Conservation (phyloP, 2,888 invertebrate genomes). For the Pterostichus niger region DNA sequence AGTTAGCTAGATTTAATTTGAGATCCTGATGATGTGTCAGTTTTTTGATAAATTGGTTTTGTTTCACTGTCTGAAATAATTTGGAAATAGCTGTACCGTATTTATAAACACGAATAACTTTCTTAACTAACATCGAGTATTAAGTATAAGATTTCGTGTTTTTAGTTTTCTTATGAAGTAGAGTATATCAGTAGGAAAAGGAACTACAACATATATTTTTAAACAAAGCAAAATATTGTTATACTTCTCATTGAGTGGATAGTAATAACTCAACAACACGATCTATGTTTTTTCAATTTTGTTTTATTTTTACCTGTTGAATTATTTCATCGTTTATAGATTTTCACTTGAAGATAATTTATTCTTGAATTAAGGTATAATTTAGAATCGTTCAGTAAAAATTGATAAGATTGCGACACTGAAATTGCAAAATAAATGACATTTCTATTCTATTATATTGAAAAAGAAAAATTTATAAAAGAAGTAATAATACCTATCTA, state of each 20-base stretch:
- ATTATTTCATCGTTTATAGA: neutral
- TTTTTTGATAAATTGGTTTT: slow-evolving; percentile 60
- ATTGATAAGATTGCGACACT: slow-evolving; percentile 12
- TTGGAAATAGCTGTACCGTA: slow-evolving; percentile 32
- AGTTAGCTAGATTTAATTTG: slow-evolving; percentile 52
- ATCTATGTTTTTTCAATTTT: neutral
- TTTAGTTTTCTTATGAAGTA: slow-evolving; percentile 11
- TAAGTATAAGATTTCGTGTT: slow-evolving; percentile 47
- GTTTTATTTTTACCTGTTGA: slow-evolving; percentile 12
- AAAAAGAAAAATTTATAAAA: too few relatives aligned
- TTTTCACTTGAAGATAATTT: slow-evolving; percentile 9
- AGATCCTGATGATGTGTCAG: slow-evolving; percentile 37
- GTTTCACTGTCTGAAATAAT: slow-evolving; percentile 27
- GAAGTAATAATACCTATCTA: too few relatives aligned
- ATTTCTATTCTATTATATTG: neutral
- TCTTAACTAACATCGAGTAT: slow-evolving; percentile 14
- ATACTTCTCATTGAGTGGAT: neutral
- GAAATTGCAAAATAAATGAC: slow-evolving; percentile 9
- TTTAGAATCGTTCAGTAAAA: slow-evolving; percentile 7
- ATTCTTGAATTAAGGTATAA: neutral
- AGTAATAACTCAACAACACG: slow-evolving; percentile 5
- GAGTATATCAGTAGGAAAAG: neutral
- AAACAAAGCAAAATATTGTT: slow-evolving; percentile 5
- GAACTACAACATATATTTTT: slow-evolving; percentile 21
- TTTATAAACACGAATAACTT: slow-evolving; percentile 44